Evolutionary conservation across 2,113 vertebrate species (phyloP), one percentile per base, ranked within the genome.

Genomic region (Neomonachus schauinslandi): DNA sequence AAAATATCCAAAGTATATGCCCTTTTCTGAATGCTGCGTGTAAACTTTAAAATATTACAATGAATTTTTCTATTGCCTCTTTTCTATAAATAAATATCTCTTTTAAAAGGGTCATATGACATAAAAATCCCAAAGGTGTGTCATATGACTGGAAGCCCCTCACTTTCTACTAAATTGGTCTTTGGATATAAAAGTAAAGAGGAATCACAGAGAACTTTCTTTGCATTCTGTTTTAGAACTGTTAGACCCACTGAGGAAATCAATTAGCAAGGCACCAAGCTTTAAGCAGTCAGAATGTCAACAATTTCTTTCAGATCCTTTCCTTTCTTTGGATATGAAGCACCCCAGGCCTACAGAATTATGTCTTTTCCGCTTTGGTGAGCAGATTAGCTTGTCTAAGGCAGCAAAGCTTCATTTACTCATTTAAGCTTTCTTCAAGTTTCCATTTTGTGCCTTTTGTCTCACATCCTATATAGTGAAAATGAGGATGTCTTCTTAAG

Each of bases 351-450:
- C 63, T 10, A 21, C 9, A 33, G 80, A 87, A n/a, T 86, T 76
- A 89, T 28, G 39, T 28, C 59, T 65, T 59, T 59, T 71, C 13
- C 49, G 84, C 74, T 95, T 67, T 91, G 93, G 96, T 94, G 18
- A 57, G 26, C 80, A 84, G 39, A 84, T 90, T 74, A 89, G 31
- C 71, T 83, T 88, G 31, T 80, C 21, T 80, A 79, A 77, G 39
- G 19, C 36, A 71, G 26, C 77, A 59, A 16, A 24, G 22, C 28
- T 83, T 57, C 22, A 92, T 77, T 77, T 18, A 63, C 18, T 57
- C 36, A 5, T 6, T 69, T 67, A 59, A 59, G 15, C 22, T 71
- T 67, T 89, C n/a, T 14, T 81, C 42, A 24, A 49, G 26, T 96
- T 67, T 80, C 80, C 36, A 92, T 65, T 8, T 15, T 79, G 18